Evolutionary conservation across 2,888 invertebrate species (phyloP), one percentile per base, ranked within the genome.

Genomic region (Arctia plantaginis): DNA sequence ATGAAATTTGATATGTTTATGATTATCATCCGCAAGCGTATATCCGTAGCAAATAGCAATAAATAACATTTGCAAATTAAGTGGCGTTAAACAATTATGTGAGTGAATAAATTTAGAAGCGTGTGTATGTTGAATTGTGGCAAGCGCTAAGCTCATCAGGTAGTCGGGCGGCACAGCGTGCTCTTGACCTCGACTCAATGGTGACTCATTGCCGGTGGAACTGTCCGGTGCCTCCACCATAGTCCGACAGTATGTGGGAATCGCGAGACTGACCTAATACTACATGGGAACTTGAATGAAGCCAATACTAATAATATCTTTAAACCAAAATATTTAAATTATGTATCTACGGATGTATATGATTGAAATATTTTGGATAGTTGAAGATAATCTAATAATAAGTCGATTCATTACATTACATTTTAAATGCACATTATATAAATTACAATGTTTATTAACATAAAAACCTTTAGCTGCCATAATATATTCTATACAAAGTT

Each of bases 161-260:
- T 89, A 92, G 92, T 90, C 91, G 86, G 86, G 77, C 87, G 86
- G 86, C 88, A 88, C 84, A 85, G 87, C 90, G 92, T 93, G 95
- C 91, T 94, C 94, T 95, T 95, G 95, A 95, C 94, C 95, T 89
- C 92, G 86, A 88, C 82, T 81, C 84, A 81, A 81, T 88, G 88
- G 86, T 93, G 93, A 95, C 86, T 94, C 94, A 94, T 84, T 81
- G 87, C 87, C 86, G 79, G 80, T 81, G 79, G 83, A 82, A 79
- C 81, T 72, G 82, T 76, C 79, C 79, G 82, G 79, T 82, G 82
- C 82, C 82, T 82, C 83, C 85, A 82, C 75, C 80, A 73, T 33
- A 81, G 80, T 85, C 83, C 85, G 69, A 77, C 77, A 77, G 7
- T 71, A 67, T 83, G 77, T 80, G 80, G 74, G 79, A 82, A 85